Conservation (phyloP, 2,113 vertebrate species). For the Lamprologus callipterus region DNA sequence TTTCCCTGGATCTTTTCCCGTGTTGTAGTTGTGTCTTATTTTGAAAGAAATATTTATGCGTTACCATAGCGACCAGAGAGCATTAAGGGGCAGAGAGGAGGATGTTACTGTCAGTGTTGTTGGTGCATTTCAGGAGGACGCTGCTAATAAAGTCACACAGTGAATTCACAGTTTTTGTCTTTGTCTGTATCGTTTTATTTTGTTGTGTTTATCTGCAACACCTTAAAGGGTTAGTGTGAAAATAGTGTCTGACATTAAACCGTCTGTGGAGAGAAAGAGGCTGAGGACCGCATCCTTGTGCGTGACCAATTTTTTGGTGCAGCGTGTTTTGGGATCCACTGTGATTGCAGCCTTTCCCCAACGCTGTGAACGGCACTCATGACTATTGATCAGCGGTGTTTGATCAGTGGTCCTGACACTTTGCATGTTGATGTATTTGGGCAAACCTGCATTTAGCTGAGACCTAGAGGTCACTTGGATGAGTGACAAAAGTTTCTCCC, state of each 20-base stretch:
- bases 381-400: not conserved
- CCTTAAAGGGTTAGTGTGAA: not conserved
- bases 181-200: not conserved
- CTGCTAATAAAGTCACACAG: not conserved
- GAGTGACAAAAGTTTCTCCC: not conserved
- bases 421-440: not conserved
- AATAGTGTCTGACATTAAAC: not conserved
- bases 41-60: rapidly evolving
- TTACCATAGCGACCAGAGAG: not conserved
- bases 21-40: not conserved
- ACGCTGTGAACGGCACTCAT: not conserved
- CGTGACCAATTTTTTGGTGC: not conserved
- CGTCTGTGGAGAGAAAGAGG: not conserved
- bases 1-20: rapidly evolving
- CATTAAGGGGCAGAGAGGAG: not conserved
- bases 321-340: not conserved
- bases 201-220: not conserved
- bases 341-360: not conserved
- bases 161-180: not conserved
- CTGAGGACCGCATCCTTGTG: not conserved
- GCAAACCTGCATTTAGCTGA: not conserved
- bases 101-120: rapidly evolving
- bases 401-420: not conserved
- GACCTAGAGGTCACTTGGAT: not conserved
- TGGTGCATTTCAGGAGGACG: not conserved